These are phyloP conservation scores for Hypena proboscidalis DNA, from an alignment of 2,888 invertebrate genomes.

Conservation along the genomic window DNA sequence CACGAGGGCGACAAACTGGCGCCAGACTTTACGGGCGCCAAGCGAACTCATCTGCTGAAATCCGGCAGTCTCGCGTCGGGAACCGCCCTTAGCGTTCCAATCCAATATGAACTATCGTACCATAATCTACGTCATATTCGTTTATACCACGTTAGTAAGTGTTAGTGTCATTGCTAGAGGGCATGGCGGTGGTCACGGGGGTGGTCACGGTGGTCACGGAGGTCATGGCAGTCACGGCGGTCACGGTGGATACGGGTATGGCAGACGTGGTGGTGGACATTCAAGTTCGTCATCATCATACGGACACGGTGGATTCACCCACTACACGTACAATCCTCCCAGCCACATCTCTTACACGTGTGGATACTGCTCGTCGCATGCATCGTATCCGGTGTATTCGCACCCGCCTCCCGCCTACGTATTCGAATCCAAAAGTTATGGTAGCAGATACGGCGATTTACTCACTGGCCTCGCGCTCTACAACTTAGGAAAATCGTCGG, in stretches of 20 bases:
- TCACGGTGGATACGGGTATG: too few relatives aligned
- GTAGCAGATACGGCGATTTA: conserved; percentile 64
- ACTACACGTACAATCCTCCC: conserved; percentile 75
- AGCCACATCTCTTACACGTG: conserved; percentile 66
- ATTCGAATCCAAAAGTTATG: conserved; percentile 68
- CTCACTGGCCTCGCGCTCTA: conserved; percentile 74
- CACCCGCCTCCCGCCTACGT: conserved; percentile 71
- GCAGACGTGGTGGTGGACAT: conserved; percentile 8
- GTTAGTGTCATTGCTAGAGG: conserved; percentile 62
- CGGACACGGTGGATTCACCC: conserved; percentile 59
- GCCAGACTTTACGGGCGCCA: too few relatives aligned
- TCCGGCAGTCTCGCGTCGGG: conserved; percentile 74
- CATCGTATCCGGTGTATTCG: conserved; percentile 73
- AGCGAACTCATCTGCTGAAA: too few relatives aligned
- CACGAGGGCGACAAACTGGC: conserved; percentile 15
- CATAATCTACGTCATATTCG: conserved; percentile 43
- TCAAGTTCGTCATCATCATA: conserved; percentile 15
- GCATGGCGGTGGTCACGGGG: too few relatives aligned
- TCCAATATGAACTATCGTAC: conserved; percentile 74
- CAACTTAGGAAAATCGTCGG: conserved; percentile 68
- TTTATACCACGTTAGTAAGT: conserved; percentile 53
- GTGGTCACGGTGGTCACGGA: too few relatives aligned
- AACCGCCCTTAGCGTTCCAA: conserved; percentile 62
- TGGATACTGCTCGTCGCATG: conserved; percentile 59
- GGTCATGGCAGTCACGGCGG: conserved; percentile 21